Percentiles rank a stretch among this genome's conserved stretches.
These are phyloP conservation scores for Ceratothoa steindachneri DNA, from an alignment of 2,888 invertebrate species.

Conservation along the genomic window DNA sequence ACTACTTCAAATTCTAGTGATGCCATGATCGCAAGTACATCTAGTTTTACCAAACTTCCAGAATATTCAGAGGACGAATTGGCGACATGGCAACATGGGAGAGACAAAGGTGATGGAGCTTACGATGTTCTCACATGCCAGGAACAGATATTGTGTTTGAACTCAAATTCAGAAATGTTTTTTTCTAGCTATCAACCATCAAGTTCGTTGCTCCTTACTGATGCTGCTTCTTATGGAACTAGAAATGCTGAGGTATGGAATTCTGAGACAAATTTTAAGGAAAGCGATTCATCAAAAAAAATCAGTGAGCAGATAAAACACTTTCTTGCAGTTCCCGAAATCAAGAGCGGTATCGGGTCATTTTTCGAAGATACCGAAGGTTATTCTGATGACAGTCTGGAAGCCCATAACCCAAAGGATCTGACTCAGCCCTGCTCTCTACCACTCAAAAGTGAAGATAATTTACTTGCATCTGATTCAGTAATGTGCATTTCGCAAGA, in stretches of 20 bases:
- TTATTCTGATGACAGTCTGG: constrained; percentile 4
- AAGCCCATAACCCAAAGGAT: neutral
- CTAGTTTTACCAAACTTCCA: too few species aligned
- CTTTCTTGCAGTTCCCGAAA: neutral
- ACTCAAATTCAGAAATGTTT: neutral
- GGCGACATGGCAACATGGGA: neutral
- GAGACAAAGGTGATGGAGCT: neutral
- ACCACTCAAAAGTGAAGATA: neutral
- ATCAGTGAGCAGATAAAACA: too few species aligned
- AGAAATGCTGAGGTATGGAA: neutral
- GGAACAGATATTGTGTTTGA: neutral
- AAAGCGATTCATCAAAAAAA: too few species aligned
- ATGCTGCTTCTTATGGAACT: too few species aligned
- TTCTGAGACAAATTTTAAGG: neutral
- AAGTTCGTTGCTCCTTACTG: too few species aligned
- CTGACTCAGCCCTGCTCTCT: neutral
- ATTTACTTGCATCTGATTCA: neutral
- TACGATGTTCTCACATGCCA: neutral
- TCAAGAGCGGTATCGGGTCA: neutral
- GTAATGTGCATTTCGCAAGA: neutral
- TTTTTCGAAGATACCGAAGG: neutral
- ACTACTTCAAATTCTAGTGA: too few species aligned
- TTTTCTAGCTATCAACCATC: too few species aligned
- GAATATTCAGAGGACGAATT: too few species aligned
- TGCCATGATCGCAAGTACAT: too few species aligned